Evolutionary conservation across 2,113 vertebrate species (phyloP).

Genomic region (Recurvirostra avosetta): DNA sequence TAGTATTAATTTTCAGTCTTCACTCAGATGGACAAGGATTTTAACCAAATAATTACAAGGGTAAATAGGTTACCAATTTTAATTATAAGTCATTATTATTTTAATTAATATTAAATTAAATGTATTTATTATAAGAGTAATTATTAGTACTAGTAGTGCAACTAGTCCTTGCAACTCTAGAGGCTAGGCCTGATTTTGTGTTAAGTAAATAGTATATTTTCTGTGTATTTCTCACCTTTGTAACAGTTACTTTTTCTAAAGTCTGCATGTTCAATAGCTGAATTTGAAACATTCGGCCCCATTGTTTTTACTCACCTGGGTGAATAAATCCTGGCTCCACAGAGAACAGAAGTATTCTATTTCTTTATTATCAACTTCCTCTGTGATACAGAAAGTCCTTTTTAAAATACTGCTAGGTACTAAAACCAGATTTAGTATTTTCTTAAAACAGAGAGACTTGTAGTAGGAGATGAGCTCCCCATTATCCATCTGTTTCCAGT

Average conservation of each 20-base stretch:
- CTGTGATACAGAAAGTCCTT: neutral
- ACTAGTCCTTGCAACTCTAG: neutral
- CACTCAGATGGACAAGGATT: neutral
- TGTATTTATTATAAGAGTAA: neutral
- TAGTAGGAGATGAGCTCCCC: conserved; percentile 46
- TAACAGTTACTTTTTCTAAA: neutral
- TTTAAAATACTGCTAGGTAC: conserved; percentile 19
- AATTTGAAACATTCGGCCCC: neutral
- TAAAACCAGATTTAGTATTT: conserved; percentile 17
- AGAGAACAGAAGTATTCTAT: neutral
- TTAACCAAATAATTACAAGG: neutral
- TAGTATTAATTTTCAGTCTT: neutral
- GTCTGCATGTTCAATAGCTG: neutral
- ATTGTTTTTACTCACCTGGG: neutral
- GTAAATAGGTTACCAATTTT: neutral
- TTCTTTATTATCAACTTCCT: conserved; percentile 29
- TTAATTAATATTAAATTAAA: neutral
- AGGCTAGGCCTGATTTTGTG: neutral
- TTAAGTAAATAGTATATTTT: neutral
- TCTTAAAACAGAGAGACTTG: conserved; percentile 38
- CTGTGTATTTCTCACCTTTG: neutral
- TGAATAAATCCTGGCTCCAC: neutral
- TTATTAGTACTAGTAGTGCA: neutral
- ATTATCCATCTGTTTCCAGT: conserved; percentile 68
- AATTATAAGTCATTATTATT: neutral